Evolutionary conservation across 2,888 invertebrate genomes (phyloP).

Genomic region (Tenthredo scrophulariae): DNA sequence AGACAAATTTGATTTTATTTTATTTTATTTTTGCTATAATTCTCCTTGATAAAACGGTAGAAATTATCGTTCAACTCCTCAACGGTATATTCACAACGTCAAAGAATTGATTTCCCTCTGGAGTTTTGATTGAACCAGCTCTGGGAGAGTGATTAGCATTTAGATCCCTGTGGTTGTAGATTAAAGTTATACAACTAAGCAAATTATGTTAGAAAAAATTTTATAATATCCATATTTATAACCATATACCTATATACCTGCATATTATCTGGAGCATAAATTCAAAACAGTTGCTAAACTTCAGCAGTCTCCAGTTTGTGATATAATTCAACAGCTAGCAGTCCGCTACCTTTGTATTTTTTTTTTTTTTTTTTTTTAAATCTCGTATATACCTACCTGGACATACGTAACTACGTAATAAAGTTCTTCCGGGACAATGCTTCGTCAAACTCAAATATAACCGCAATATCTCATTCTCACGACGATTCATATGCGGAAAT

Average conservation of each 20-base stretch:
- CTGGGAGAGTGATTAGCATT: neutral
- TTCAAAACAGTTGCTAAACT: neutral
- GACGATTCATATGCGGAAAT: neutral
- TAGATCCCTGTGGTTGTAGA: neutral
- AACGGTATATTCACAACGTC: neutral
- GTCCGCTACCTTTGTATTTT: too few relatives aligned
- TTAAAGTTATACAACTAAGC: constrained; percentile 13
- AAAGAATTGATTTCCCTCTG: neutral
- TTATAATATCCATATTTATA: neutral
- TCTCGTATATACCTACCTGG: neutral
- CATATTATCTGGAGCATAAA: neutral
- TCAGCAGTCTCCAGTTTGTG: neutral
- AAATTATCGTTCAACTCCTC: neutral
- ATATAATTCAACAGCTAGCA: neutral
- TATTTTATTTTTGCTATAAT: neutral
- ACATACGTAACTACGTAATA: neutral
- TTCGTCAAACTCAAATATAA: neutral
- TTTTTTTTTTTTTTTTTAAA: neutral
- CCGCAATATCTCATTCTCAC: neutral
- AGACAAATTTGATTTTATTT: neutral
- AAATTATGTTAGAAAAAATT: neutral
- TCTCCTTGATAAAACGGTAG: neutral
- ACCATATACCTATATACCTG: neutral
- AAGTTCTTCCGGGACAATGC: neutral
- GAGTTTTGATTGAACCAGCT: neutral